Evolutionary conservation across 2,797 vertebrate genomes (phyloP), one percentile per base, ranked within the genome.

Genomic region (Sebastes cheni): DNA sequence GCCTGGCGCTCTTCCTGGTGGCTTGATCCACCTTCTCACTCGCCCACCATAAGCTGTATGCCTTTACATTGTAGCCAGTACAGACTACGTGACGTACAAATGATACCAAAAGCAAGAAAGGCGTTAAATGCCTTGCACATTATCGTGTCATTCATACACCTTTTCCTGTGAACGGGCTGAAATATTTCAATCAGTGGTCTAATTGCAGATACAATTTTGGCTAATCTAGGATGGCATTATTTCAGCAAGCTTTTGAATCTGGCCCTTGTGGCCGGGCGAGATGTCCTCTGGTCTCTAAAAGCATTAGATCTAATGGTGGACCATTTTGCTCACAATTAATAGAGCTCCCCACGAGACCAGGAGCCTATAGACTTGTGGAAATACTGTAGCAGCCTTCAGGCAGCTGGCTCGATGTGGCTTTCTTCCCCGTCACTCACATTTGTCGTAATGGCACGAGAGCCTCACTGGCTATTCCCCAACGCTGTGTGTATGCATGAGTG

Each of bases 391-490:
- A 93, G 93, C 94, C 95, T 95, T 93, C 86, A 92, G 95, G 95
- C 92, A 90, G 87, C 89, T 80, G 92, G 91, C 91, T 88, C 94
- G 93, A 94, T 93, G 91, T 94, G 89, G 92, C 93, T 95, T 93
- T 93, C 92, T 92, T 93, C 93, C 91, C 93, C 93, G 95, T 95
- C 95, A 96, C 94, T 96, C 95, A 96, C 94, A 94, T 93, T 93
- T 94, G 93, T 90, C 86, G 92, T 95, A 94, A 95, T 95, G 94
- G 94, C 90, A 91, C 90, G 61, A 92, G 94, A 92, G 93, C 91
- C 94, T 94, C 87, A 80, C 87, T 87, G 93, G 93, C 93, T 95
- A 95, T 96, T 96, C 95, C 95, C 95, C 84, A 88, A 93, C 81
- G 95, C 89, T 86, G 90, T 88, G 91, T 86, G 91, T 91, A 87